A percentile compares a stretch with the other conserved stretches of the same genome.
Evolutionary conservation across 1,140 invertebrate species (phyloP).

Genomic region (Panagrolaimus sp.): DNA sequence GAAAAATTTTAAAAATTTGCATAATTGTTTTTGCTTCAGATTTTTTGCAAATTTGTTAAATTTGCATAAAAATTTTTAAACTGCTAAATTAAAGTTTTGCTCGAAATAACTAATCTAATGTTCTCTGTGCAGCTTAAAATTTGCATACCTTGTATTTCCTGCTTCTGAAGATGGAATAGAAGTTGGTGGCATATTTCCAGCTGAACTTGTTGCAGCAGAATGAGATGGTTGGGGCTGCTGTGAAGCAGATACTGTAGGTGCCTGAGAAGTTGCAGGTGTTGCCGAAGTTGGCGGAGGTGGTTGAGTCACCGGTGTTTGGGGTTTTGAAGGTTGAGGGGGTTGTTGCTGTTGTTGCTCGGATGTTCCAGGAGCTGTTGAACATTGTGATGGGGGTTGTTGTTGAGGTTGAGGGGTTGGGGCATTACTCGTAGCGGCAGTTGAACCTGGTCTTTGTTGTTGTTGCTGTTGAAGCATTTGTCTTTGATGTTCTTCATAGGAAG

Average conservation of each 20-base stretch:
- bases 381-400: no score
- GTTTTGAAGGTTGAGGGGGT: slow-evolving; percentile 18
- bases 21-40: no score
- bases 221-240: background rate
- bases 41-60: no score
- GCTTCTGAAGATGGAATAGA: slow-evolving; percentile 21
- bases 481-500: slow-evolving; percentile 1
- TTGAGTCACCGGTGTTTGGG: slow-evolving; percentile 20
- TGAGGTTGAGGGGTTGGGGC: no score
- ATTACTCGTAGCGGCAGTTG: background rate
- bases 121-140: background rate
- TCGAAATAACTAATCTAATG: no score
- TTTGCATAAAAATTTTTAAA: no score
- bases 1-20: no score
- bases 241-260: background rate
- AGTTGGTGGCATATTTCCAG: slow-evolving; percentile 19
- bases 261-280: slow-evolving; percentile 11
- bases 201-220: slow-evolving; percentile 17
- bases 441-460: slow-evolving; percentile 18
- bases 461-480: slow-evolving; percentile 19
- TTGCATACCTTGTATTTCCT: slow-evolving; percentile 1
- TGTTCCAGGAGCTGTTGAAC: no score
- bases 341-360: slow-evolving; percentile 20
- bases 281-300: slow-evolving; percentile 21
- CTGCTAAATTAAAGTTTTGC: no score